phyloP scores from a whole-genome alignment of 2,888 invertebrate genomes.

The Scaptomyza reducta region DNA sequence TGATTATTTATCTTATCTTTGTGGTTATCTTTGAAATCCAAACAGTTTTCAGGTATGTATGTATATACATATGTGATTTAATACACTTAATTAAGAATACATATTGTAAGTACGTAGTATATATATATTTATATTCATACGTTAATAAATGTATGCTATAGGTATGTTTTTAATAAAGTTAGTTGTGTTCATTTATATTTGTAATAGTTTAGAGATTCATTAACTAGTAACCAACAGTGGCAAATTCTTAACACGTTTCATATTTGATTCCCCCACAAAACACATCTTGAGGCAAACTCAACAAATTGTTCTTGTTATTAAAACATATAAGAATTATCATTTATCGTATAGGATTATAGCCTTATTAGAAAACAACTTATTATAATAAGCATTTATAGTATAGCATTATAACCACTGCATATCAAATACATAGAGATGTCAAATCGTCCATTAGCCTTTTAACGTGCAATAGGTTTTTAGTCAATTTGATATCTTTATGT shows the following conservation, averaged over 20 bases:
- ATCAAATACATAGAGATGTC: neutral
- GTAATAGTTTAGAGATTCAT: constrained; percentile 25
- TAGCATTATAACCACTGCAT: neutral
- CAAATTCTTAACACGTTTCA: constrained; percentile 21
- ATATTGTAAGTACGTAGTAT: constrained; percentile 1
- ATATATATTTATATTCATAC: constrained; percentile 9
- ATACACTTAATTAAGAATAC: constrained; percentile 41
- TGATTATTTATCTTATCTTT: constrained; percentile 20
- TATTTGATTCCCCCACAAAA: neutral
- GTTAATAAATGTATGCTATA: constrained; percentile 6
- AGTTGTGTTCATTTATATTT: constrained; percentile 15
- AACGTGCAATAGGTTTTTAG: neutral
- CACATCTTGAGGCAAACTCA: constrained; percentile 24
- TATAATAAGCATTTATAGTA: constrained; percentile 18
- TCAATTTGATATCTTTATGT: neutral
- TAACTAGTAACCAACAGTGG: constrained; percentile 19
- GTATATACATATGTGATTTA: constrained; percentile 27
- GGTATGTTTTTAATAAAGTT: constrained; percentile 21
- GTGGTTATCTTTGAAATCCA: neutral
- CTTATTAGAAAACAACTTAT: constrained; percentile 40
- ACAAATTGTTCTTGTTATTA: constrained; percentile 19
- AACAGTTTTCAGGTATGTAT: constrained; percentile 13
- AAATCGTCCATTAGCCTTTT: neutral
- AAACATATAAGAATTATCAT: constrained; percentile 39
- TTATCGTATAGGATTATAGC: constrained; percentile 8